Conservation (phyloP, 1,140 invertebrate species). For the Agrilus planipennis region DNA sequence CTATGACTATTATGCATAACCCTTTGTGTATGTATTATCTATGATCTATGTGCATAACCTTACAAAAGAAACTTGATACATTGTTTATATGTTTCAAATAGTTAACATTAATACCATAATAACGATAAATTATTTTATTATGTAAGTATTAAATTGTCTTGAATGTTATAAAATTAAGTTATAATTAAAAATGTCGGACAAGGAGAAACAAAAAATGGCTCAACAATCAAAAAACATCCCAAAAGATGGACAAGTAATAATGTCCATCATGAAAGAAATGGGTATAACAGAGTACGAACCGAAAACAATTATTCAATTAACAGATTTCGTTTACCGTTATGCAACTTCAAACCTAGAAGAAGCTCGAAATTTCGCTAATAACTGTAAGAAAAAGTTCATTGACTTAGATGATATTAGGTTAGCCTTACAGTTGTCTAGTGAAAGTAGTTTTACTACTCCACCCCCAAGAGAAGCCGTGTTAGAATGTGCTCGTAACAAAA, state of each 20-base stretch:
- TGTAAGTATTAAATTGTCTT: too few species aligned
- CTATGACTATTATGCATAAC: too few species aligned
- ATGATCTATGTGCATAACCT: too few species aligned
- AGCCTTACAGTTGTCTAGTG: conserved; percentile 78
- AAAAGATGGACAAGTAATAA: conserved; percentile 91
- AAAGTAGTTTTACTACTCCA: conserved; percentile 80
- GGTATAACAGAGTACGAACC: conserved; percentile 89
- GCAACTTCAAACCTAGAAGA: conserved; percentile 86
- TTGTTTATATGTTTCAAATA: too few species aligned
- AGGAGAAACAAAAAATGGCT: conserved; percentile 31
- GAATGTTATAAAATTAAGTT: too few species aligned
- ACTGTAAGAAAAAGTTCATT: conserved; percentile 85
- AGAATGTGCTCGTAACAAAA: conserved; percentile 80
- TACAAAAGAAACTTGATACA: too few species aligned
- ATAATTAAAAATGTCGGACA: conserved; percentile 19
- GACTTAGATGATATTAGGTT: conserved; percentile 86
- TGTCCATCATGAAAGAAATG: conserved; percentile 90
- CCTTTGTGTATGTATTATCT: too few species aligned
- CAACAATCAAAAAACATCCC: conserved; percentile 59
- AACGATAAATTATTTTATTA: too few species aligned
- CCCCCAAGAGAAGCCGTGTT: conserved; percentile 81
- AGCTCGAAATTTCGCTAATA: conserved; percentile 76
- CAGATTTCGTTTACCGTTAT: conserved; percentile 93
- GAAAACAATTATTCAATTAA: conserved; percentile 82
- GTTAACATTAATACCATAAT: too few species aligned